Conservation (phyloP, 1,140 invertebrate species). For the Onthophagus taurus region DNA sequence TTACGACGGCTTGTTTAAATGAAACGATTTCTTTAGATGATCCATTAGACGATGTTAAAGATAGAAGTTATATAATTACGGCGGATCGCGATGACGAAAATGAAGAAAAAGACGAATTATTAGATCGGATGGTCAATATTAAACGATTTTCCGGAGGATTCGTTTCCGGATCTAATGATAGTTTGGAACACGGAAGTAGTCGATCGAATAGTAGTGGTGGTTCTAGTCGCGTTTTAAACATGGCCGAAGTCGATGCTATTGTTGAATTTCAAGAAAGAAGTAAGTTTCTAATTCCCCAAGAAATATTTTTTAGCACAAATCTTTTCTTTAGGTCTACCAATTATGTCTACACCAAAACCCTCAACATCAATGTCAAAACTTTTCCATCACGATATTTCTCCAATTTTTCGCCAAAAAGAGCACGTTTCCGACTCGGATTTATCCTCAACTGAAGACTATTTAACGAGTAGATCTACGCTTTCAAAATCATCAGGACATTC, state of each 20-base stretch:
- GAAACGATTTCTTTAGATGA: slow-evolving; percentile 5
- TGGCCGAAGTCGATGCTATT: slow-evolving; percentile 32
- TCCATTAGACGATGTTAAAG: slow-evolving; percentile 3
- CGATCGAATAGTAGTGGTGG: slow-evolving; percentile 28
- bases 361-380: slow-evolving; percentile 16
- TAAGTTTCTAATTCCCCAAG: slow-evolving; percentile 19
- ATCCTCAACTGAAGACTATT: slow-evolving; percentile 27
- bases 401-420: slow-evolving; percentile 23
- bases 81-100: slow-evolving; percentile 13
- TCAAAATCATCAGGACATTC: slow-evolving; percentile 12
- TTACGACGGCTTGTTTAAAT: slow-evolving; percentile 1
- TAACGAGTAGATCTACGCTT: slow-evolving; percentile 14
- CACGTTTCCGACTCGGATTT: slow-evolving; percentile 28
- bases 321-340: slow-evolving; percentile 14
- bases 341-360: slow-evolving; percentile 35
- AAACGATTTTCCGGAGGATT: slow-evolving; percentile 17
- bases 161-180: slow-evolving; percentile 32
- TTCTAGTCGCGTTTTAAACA: slow-evolving; percentile 30
- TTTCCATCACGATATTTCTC: slow-evolving; percentile 28
- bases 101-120: background rate
- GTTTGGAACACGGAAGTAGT: slow-evolving; percentile 31
- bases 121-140: slow-evolving; percentile 5
- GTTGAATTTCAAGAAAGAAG: slow-evolving; percentile 30
- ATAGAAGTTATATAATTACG: slow-evolving; percentile 10
- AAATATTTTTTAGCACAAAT: slow-evolving; percentile 1